phyloP scores from a whole-genome alignment of 1,140 invertebrate genomes.

The Bombus waltoni region DNA sequence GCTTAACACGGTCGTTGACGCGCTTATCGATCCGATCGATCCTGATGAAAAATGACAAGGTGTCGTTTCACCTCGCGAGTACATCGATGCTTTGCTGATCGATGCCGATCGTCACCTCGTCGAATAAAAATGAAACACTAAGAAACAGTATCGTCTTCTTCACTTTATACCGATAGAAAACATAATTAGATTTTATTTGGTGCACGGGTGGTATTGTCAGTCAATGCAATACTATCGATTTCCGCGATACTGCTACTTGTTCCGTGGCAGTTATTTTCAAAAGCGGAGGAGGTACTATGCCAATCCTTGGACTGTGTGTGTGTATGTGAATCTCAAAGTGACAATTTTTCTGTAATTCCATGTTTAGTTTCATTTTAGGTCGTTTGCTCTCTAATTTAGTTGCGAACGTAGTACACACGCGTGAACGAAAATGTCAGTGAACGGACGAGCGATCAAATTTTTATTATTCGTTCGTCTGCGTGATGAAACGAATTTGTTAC shows the following conservation, averaged over 20 bases:
- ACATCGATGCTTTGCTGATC: too few species aligned
- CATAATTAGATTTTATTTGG: neutral
- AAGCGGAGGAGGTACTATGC: neutral
- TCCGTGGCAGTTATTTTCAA: neutral
- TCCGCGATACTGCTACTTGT: neutral
- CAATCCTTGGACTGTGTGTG: neutral
- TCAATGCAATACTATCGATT: neutral
- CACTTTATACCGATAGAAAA: neutral
- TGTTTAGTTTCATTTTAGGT: neutral
- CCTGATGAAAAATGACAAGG: conserved; percentile 26
- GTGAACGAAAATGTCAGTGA: neutral
- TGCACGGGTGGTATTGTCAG: neutral
- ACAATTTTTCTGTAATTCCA: neutral
- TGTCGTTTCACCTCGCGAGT: neutral
- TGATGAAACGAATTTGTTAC: neutral
- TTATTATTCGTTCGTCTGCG: neutral
- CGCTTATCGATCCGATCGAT: conserved; percentile 37
- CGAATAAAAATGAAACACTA: neutral
- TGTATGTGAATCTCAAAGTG: neutral
- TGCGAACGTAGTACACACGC: neutral
- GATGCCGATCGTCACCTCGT: conserved; percentile 13
- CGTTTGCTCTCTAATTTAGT: neutral
- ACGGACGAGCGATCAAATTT: neutral
- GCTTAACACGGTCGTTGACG: conserved; percentile 58
- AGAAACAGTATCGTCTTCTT: neutral